Conservation (phyloP, 2,888 invertebrate species). For the Phlogophora meticulosa region DNA sequence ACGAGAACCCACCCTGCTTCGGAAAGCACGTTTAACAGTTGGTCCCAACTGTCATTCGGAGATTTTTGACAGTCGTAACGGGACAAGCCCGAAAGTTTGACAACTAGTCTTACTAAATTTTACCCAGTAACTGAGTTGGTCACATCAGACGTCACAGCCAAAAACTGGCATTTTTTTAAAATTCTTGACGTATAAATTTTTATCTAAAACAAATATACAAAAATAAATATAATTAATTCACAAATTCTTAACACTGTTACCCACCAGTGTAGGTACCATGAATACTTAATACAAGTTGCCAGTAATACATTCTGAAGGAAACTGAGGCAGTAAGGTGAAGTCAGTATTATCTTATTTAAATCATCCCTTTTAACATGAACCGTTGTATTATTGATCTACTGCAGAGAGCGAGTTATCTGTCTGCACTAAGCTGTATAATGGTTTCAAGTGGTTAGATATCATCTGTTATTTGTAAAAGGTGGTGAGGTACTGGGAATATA, state of each 20-base stretch:
- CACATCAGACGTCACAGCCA: too few species aligned
- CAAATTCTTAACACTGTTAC: neutral
- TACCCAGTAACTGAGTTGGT: too few species aligned
- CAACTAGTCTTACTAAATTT: too few species aligned
- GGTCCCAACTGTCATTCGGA: too few species aligned
- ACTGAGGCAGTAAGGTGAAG: neutral
- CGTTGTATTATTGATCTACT: slow-evolving; percentile 1
- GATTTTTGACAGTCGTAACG: too few species aligned
- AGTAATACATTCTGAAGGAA: neutral
- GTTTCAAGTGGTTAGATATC: neutral
- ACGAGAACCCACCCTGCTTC: too few species aligned
- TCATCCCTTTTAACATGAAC: slow-evolving; percentile 30
- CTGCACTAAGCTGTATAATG: neutral
- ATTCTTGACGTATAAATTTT: too few species aligned
- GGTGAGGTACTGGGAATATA: neutral
- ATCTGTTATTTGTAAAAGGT: neutral
- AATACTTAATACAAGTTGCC: neutral
- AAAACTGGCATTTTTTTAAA: neutral
- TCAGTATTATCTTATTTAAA: slow-evolving; percentile 39
- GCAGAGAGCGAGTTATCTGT: slow-evolving; percentile 1
- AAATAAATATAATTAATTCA: too few species aligned
- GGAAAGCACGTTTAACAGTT: too few species aligned
- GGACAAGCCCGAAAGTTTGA: too few species aligned
- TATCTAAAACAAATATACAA: too few species aligned
- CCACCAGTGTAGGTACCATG: neutral